Conservation (phyloP, 2,113 vertebrate genomes). For the Gobius niger region DNA sequence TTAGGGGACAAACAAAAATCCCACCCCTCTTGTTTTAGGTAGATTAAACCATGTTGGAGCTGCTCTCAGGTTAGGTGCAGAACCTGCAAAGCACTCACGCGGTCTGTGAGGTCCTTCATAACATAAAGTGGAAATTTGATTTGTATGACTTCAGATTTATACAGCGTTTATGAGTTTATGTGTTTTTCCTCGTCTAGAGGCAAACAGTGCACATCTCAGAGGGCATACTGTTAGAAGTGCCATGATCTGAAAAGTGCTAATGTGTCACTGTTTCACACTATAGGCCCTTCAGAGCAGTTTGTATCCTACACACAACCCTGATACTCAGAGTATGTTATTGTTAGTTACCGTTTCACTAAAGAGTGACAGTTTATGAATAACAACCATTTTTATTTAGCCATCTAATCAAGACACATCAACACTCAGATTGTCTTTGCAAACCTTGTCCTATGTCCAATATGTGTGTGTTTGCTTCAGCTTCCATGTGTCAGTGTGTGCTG, state of each 20-base stretch:
- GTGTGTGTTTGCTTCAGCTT: conserved; percentile 18
- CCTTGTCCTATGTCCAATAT: not conserved
- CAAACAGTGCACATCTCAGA: conserved; percentile 39
- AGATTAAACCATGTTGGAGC: too few species aligned
- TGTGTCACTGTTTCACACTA: conserved; percentile 65
- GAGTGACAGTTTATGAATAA: not conserved
- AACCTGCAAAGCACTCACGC: too few species aligned
- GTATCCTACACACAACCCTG: conserved; percentile 15
- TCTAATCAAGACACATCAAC: conserved; percentile 69
- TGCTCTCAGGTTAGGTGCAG: too few species aligned
- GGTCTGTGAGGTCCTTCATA: too few species aligned
- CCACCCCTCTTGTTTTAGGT: too few species aligned
- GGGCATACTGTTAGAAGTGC: conserved; percentile 50
- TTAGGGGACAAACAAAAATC: too few species aligned
- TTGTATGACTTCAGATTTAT: not conserved
- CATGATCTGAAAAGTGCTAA: conserved; percentile 66
- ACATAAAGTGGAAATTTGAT: too few species aligned
- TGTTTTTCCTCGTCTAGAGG: conserved; percentile 37
- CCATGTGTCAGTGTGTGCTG: conserved; percentile 55
- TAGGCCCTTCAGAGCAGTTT: conserved; percentile 35
- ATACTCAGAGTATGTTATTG: not conserved
- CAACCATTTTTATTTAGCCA: conserved; percentile 18
- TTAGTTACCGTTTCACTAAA: too few species aligned
- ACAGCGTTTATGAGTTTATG: conserved; percentile 23
- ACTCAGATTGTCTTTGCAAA: conserved; percentile 29